A percentile compares a stretch with the other conserved stretches of the same genome.
Conservation (phyloP, 2,113 vertebrate genomes). For the Pelusios castaneus region DNA sequence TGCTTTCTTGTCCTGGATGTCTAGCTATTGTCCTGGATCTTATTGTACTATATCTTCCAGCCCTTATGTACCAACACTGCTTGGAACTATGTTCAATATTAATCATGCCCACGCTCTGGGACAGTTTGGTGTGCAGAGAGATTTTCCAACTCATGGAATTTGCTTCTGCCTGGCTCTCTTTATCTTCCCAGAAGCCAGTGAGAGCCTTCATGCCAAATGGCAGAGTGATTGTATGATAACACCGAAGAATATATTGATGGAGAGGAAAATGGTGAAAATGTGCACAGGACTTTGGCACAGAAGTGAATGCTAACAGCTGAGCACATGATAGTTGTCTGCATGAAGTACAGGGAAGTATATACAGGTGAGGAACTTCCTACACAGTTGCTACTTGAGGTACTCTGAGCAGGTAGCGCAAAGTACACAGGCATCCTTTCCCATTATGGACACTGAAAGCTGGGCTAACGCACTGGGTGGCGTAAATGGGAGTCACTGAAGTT, state of each 20-base stretch:
- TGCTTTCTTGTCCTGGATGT: neutral
- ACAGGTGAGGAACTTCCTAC: neutral
- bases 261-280: neutral
- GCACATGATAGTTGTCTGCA: neutral
- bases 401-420: neutral
- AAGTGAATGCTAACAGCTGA: neutral
- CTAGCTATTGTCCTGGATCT: neutral
- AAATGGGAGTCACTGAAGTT: neutral
- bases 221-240: neutral
- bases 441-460: neutral
- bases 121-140: neutral
- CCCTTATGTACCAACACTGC: neutral
- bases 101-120: neutral
- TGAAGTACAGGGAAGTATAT: neutral
- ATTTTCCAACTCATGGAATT: neutral
- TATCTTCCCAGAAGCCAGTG: neutral
- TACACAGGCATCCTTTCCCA: neutral
- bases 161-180: neutral
- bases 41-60: neutral
- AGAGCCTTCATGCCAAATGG: neutral
- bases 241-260: neutral
- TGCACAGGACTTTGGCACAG: neutral
- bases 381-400: neutral
- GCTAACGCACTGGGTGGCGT: neutral
- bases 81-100: neutral